Evolutionary conservation across 2,797 vertebrate species (phyloP).

Genomic region (Darevskia nairensis): DNA sequence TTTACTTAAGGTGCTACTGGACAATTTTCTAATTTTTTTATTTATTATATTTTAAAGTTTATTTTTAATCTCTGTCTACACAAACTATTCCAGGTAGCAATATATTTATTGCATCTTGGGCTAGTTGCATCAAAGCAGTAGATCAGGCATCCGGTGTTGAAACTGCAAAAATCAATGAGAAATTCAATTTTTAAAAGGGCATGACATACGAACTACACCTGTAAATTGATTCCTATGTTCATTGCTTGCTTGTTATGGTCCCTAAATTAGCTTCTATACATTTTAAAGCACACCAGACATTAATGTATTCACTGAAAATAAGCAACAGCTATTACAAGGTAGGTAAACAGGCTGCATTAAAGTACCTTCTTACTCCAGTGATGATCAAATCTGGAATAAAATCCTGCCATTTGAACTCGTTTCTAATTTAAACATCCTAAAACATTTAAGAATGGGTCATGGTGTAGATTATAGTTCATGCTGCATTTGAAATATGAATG

Average conservation of each 20-base stretch:
- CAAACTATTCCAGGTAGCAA: neutral
- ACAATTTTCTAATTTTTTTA: neutral
- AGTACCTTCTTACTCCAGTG: neutral
- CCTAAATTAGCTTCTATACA: neutral
- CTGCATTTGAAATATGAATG: conserved; percentile 23
- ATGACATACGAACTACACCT: neutral
- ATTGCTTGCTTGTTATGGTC: neutral
- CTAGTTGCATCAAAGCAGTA: neutral
- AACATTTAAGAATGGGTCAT: conserved; percentile 19
- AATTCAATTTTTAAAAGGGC: conserved; percentile 8
- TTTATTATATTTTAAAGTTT: neutral
- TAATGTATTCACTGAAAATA: neutral
- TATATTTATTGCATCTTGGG: neutral
- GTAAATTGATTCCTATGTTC: conserved; percentile 7
- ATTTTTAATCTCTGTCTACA: neutral
- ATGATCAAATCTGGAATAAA: conserved; percentile 8
- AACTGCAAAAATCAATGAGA: conserved; percentile 5
- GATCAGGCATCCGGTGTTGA: neutral
- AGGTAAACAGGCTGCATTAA: neutral
- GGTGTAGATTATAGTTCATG: conserved; percentile 1
- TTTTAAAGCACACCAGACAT: neutral
- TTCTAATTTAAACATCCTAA: conserved; percentile 35
- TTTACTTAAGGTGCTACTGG: too few species aligned
- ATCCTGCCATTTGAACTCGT: conserved; percentile 8
- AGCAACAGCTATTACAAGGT: neutral